phyloP scores from a whole-genome alignment of 1,140 invertebrate species.

The Drosophila mojavensis region DNA sequence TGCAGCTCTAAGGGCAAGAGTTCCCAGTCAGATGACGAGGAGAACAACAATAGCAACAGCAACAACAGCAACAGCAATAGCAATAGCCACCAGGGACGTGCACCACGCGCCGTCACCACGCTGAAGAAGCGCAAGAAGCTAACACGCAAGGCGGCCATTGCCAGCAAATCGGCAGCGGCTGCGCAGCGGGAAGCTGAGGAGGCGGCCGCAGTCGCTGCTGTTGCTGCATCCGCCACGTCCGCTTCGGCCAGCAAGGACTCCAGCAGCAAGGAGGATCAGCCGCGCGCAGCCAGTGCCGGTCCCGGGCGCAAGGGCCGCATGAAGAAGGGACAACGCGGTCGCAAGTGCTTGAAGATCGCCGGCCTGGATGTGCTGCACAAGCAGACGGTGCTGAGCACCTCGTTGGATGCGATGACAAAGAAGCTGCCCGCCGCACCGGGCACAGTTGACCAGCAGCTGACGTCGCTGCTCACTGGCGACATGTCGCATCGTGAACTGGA shows the following conservation, averaged over 20 bases:
- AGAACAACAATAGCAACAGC: conserved; percentile 83
- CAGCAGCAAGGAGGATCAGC: conserved; percentile 66
- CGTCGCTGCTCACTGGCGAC: conserved; percentile 88
- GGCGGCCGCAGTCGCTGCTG: conserved; percentile 55
- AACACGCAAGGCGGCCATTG: conserved; percentile 79
- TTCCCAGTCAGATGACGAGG: conserved; percentile 86
- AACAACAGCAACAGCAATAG: conserved; percentile 61
- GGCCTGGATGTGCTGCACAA: conserved; percentile 95
- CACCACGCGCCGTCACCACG: conserved; percentile 63
- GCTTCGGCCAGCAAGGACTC: conserved; percentile 67
- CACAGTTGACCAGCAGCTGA: conserved; percentile 94
- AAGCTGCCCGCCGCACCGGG: conserved; percentile 93
- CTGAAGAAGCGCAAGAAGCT: conserved; percentile 83
- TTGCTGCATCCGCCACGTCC: conserved; percentile 40
- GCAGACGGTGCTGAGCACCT: conserved; percentile 94
- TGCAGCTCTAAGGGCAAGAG: conserved; percentile 87
- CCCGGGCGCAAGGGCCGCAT: conserved; percentile 77
- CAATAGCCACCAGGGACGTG: conserved; percentile 39
- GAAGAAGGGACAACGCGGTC: conserved; percentile 69
- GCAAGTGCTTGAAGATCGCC: conserved; percentile 86
- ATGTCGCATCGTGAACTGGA: conserved; percentile 92
- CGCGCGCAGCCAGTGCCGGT: conserved; percentile 38
- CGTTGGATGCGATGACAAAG: conserved; percentile 86
- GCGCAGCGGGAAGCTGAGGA: conserved; percentile 76
- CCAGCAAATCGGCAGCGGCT: conserved; percentile 79